Evolutionary conservation across 2,888 invertebrate genomes (phyloP).

Genomic region (Athalia circularis): DNA sequence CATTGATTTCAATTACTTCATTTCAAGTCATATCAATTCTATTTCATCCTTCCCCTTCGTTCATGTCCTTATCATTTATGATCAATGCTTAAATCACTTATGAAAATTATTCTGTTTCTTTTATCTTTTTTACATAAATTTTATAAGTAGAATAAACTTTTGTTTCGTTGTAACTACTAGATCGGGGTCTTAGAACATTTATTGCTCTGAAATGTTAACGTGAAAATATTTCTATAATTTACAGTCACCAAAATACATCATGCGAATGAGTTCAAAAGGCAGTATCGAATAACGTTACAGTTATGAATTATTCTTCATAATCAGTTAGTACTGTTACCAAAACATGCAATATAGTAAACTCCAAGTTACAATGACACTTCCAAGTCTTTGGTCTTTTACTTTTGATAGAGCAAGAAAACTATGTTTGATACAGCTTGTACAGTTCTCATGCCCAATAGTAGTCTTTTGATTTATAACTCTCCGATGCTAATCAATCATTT

Average conservation of each 20-base stretch:
- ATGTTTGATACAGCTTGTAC: not conserved
- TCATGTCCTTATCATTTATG: constrained; percentile 9
- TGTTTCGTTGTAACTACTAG: not conserved
- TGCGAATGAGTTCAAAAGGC: constrained; percentile 27
- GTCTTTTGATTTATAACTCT: not conserved
- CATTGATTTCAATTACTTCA: constrained; percentile 20
- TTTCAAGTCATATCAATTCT: constrained; percentile 16
- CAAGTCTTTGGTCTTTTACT: not conserved
- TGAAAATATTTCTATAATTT: constrained; percentile 33
- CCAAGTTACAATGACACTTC: constrained; percentile 1
- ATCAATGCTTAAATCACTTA: not conserved
- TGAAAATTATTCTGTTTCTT: constrained; percentile 1
- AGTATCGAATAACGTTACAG: not conserved
- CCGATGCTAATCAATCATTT: not conserved
- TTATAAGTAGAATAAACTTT: constrained; percentile 3
- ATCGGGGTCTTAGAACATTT: constrained; percentile 9
- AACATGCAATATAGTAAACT: not conserved
- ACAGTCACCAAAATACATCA: constrained; percentile 23
- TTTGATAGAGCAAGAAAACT: not conserved
- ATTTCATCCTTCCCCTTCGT: constrained; percentile 49
- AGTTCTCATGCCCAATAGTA: not conserved
- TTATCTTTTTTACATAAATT: not conserved
- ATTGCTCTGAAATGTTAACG: constrained; percentile 33
- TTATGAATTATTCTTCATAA: not conserved
- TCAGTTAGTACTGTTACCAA: not conserved